These are phyloP conservation scores for Todiramphus chloris DNA, from an alignment of 2,113 vertebrate species.

Conservation along the genomic window DNA sequence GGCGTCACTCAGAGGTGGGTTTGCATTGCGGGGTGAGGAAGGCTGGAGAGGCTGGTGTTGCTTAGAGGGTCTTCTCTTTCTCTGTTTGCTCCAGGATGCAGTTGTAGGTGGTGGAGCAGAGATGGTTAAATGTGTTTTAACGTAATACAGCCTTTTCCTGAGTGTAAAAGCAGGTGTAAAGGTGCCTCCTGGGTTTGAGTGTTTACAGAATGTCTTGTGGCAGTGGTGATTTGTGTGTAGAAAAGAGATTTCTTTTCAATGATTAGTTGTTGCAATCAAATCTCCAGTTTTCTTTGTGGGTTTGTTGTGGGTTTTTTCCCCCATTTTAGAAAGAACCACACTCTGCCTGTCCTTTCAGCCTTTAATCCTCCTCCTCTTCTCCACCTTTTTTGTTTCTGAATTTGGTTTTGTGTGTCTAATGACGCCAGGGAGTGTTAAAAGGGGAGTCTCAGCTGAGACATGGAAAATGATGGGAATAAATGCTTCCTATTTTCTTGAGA, in stretches of 20 bases:
- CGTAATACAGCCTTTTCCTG: neutral
- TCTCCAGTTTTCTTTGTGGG: neutral
- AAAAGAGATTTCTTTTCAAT: neutral
- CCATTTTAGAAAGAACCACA: neutral
- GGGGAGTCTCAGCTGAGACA: neutral
- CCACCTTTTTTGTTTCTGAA: neutral
- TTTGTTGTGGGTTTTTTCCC: neutral
- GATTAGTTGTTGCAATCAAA: neutral
- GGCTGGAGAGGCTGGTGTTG: neutral
- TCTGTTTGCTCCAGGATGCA: neutral
- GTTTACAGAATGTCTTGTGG: neutral
- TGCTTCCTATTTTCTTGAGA: conserved; percentile 62
- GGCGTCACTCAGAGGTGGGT: conserved; percentile 54
- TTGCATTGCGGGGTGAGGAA: neutral
- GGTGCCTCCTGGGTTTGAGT: neutral
- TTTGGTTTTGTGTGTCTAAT: neutral
- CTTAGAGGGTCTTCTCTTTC: neutral
- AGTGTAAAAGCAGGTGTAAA: neutral
- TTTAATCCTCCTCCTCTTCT: neutral
- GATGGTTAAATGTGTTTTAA: neutral
- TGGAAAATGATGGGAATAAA: conserved; percentile 6
- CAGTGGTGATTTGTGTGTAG: neutral
- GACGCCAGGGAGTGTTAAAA: neutral
- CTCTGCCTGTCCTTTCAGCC: neutral
- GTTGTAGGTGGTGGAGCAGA: neutral